Percentiles rank a stretch among this genome's conserved stretches.
Evolutionary conservation across 2,888 invertebrate genomes (phyloP).

Genomic region (Zhengitettix transpicula): DNA sequence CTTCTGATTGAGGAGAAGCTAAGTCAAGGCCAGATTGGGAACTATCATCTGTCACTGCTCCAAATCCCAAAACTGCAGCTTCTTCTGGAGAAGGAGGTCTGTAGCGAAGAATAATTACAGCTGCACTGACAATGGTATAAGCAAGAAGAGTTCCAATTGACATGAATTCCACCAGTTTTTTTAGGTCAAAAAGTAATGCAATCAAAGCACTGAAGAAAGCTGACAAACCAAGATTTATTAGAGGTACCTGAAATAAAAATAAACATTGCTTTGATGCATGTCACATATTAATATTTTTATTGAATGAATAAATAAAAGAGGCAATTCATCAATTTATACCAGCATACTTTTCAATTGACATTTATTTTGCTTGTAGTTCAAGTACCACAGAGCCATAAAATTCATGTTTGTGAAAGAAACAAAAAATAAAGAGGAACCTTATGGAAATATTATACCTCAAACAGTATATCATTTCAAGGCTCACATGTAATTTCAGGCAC

Average conservation of each 20-base stretch:
- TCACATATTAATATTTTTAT: not conserved
- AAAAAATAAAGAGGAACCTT: too few relatives aligned
- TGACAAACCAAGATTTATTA: constrained; percentile 58
- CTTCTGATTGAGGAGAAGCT: constrained; percentile 40
- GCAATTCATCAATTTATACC: too few relatives aligned
- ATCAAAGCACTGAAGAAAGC: constrained; percentile 59
- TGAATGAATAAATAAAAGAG: not conserved
- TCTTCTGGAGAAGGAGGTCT: constrained; percentile 33
- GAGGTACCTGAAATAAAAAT: constrained; percentile 29
- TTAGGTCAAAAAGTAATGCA: constrained; percentile 71
- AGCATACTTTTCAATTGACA: too few relatives aligned
- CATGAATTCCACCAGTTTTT: constrained; percentile 86
- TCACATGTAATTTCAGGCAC: too few relatives aligned
- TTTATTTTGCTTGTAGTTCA: too few relatives aligned
- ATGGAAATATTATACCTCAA: too few relatives aligned
- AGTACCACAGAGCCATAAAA: too few relatives aligned
- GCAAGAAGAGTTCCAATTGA: constrained; percentile 78
- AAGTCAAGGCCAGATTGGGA: constrained; percentile 43
- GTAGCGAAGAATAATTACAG: constrained; percentile 74
- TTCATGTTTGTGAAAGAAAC: too few relatives aligned
- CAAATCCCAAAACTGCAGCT: constrained; percentile 5
- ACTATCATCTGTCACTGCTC: constrained; percentile 29
- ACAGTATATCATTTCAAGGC: too few relatives aligned
- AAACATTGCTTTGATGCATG: not conserved
- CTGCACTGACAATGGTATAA: constrained; percentile 82